Base-by-base conservation (phyloP, 2,888 invertebrate species). In the Euplexia lucipara region DNA sequence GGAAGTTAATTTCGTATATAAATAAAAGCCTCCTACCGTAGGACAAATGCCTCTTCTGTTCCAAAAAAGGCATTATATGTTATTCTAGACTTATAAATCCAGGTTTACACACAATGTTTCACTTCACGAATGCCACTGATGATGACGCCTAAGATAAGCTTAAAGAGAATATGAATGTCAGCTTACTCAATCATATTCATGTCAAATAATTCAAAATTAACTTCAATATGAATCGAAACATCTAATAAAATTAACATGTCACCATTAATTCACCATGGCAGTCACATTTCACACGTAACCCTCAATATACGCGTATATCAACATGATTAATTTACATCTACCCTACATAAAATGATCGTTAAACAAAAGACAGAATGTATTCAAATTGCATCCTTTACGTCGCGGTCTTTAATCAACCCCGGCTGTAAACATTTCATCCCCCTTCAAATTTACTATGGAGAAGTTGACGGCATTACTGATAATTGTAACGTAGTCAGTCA, bases 371-470 rank as follows among this genome's bases (percentile, higher is more conserved):
- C 64, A 9, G 35, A 76, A 76, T 76, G 59, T 71, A 73, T 70
- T 76, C 77, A 76, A 76, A 71, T 73, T 73, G 72, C 71, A 73
- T 76, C 73, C 51, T 51, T 51, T 47, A 65, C 34, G 6, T 44
- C 32, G 77, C 1, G 54, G 65, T 56, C 77, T 70, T 59, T 76
- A 71, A 64, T 76, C 59, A 64, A 64, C 34, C 53, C 22, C 22
- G 22, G 34, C 35, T 45, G 64, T 76, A 76, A 76, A 73, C 65
- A 73, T 70, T 73, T 73, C 54, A 73, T 56, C 51, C 71, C 77
- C 54, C 51, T 52, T 44, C 32, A 48, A 41, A 72, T 56, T 73
- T 35, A 70, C 76, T 53, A 54, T 37, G 32, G 44, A 30, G 54
- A 56, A 56, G 52, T 44, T 57, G 51, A 52, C 35, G 45, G 45